These are phyloP conservation scores for Tuberolachnus salignus DNA, from an alignment of 2,888 invertebrate species.

Conservation along the genomic window DNA sequence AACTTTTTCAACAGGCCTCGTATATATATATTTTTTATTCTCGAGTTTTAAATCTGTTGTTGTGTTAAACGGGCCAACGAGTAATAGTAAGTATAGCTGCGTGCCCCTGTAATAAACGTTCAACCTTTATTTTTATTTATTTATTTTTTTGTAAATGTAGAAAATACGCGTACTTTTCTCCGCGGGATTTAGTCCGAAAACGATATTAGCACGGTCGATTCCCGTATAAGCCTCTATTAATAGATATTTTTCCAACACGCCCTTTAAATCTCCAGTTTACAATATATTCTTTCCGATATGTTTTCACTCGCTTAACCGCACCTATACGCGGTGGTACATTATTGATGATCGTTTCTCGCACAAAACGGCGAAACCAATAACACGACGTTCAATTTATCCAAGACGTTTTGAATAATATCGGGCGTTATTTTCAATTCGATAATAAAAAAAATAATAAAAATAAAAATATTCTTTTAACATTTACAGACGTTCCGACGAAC, in stretches of 20 bases:
- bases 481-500: too few species aligned
- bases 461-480: too few species aligned
- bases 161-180: background rate
- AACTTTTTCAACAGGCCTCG: too few species aligned
- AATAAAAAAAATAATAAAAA: too few species aligned
- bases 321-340: background rate
- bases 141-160: too few species aligned
- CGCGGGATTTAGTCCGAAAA: background rate
- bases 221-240: constrained; percentile 26
- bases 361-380: background rate
- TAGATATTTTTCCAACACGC: constrained; percentile 22
- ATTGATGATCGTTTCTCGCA: background rate
- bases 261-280: constrained; percentile 25
- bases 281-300: constrained; percentile 19
- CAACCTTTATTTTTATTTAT: background rate
- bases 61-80: too few species aligned
- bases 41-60: too few species aligned
- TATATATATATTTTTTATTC: too few species aligned
- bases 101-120: background rate
- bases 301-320: background rate
- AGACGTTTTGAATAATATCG: background rate
- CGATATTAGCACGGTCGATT: constrained; percentile 13
- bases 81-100: too few species aligned
- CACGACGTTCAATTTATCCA: background rate
- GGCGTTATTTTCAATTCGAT: too few species aligned